phyloP scores from a whole-genome alignment of 2,888 invertebrate species.

The Pseudeuparius sepicola region DNA sequence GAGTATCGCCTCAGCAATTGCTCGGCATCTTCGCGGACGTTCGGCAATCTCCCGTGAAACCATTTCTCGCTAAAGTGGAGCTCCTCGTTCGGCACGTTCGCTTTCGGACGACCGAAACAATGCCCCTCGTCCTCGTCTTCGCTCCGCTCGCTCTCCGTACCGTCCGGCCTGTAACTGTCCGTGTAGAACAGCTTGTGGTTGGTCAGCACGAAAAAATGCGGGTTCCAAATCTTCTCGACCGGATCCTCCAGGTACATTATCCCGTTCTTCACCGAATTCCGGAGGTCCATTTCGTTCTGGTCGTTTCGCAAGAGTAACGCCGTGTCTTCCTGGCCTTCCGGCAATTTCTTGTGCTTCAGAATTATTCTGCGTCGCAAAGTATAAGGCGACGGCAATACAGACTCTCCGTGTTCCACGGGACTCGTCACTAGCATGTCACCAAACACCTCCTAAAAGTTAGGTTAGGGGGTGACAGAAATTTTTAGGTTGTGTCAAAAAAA shows the following conservation, averaged over 20 bases:
- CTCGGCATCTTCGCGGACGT: conserved; percentile 72
- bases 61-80: conserved; percentile 86
- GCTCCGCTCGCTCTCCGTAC: conserved; percentile 19
- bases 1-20: conserved; percentile 65
- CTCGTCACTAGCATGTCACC: conserved; percentile 75
- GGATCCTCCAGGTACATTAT: conserved; percentile 83
- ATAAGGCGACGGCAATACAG: conserved; percentile 71
- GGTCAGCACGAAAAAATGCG: conserved; percentile 88
- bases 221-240: conserved; percentile 81
- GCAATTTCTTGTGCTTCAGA: conserved; percentile 87
- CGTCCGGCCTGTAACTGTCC: conserved; percentile 45
- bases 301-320: conserved; percentile 49
- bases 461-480: too few species aligned
- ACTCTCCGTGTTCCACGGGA: conserved; percentile 70
- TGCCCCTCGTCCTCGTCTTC: conserved; percentile 36
- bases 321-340: conserved; percentile 75
- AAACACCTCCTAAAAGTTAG: conserved; percentile 61
- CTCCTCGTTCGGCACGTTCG: conserved; percentile 73
- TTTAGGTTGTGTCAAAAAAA: too few species aligned
- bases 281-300: conserved; percentile 57
- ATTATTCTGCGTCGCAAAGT: conserved; percentile 68
- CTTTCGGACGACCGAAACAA: conserved; percentile 43
- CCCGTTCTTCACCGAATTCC: conserved; percentile 82
- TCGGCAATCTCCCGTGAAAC: conserved; percentile 83
- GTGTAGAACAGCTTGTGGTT: conserved; percentile 82